Percentiles rank a stretch among this genome's conserved stretches.
phyloP scores from a whole-genome alignment of 2,113 vertebrate species.

The Rhadina sibilatrix region DNA sequence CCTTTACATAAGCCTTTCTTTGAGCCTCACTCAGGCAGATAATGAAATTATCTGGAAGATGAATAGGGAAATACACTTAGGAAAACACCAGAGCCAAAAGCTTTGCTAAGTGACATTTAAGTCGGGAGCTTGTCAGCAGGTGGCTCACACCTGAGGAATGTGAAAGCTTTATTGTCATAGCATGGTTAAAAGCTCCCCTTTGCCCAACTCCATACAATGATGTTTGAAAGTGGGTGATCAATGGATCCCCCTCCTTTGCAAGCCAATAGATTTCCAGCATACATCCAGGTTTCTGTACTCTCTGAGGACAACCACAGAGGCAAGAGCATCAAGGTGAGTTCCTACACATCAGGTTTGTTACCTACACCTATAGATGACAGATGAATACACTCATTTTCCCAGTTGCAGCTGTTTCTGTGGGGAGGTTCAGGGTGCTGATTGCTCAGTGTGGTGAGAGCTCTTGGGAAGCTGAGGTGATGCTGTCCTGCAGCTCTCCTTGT shows the following conservation, averaged over 20 bases:
- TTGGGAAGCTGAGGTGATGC: neutral
- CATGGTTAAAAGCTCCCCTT: neutral
- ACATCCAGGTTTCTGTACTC: rapidly evolving
- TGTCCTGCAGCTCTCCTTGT: neutral
- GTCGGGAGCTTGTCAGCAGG: neutral
- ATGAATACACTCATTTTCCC: neutral
- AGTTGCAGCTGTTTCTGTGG: neutral
- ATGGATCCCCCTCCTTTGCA: neutral
- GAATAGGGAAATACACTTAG: neutral
- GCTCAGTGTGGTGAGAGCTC: neutral
- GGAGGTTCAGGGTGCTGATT: neutral
- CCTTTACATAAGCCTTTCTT: neutral
- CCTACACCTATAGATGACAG: rapidly evolving
- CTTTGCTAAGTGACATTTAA: neutral
- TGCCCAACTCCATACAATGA: neutral
- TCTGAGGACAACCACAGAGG: neutral
- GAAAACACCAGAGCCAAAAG: neutral
- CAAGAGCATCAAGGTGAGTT: neutral
- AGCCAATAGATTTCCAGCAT: neutral
- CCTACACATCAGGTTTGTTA: neutral
- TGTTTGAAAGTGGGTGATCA: neutral
- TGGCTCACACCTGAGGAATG: neutral
- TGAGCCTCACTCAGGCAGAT: neutral
- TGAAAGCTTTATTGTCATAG: neutral
- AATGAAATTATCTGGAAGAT: neutral